These are phyloP conservation scores for Esox masquinongy DNA, from an alignment of 2,797 vertebrate species.

Conservation along the genomic window DNA sequence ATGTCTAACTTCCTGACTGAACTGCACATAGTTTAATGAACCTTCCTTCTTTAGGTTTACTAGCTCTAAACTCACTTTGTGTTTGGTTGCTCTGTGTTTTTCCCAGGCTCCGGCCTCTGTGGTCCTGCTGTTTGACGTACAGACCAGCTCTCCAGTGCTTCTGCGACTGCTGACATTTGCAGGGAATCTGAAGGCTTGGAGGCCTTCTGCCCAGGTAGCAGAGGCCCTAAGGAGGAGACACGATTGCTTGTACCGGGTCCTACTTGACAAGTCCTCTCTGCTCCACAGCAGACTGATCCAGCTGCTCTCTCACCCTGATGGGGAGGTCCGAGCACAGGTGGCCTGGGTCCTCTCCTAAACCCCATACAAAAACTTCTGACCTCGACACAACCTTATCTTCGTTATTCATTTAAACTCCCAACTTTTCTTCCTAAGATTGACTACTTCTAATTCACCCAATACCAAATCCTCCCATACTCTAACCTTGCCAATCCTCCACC, in stretches of 20 bases:
- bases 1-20: too few species aligned
- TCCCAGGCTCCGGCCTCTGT: slow-evolving; percentile 85
- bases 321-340: slow-evolving; percentile 85
- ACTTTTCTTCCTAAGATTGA: slow-evolving; percentile 25
- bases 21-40: too few species aligned
- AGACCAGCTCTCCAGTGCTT: slow-evolving; percentile 79
- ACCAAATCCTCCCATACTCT: background rate
- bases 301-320: slow-evolving; percentile 82
- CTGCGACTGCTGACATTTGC: slow-evolving; percentile 82
- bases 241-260: slow-evolving; percentile 81
- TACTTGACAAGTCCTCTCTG: slow-evolving; percentile 80
- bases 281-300: slow-evolving; percentile 80
- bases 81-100: background rate
- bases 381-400: too few species aligned
- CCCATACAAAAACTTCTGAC: background rate
- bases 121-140: slow-evolving; percentile 80
- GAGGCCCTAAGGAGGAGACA: slow-evolving; percentile 67
- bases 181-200: slow-evolving; percentile 84
- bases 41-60: too few species aligned
- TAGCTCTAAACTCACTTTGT: too few species aligned
- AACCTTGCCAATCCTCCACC: background rate
- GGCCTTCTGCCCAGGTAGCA: slow-evolving; percentile 61
- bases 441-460: slow-evolving; percentile 25
- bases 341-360: slow-evolving; percentile 79
- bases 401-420: background rate